These are phyloP conservation scores for Propsilocerus akamusi DNA, from an alignment of 1,140 invertebrate species.

Conservation along the genomic window DNA sequence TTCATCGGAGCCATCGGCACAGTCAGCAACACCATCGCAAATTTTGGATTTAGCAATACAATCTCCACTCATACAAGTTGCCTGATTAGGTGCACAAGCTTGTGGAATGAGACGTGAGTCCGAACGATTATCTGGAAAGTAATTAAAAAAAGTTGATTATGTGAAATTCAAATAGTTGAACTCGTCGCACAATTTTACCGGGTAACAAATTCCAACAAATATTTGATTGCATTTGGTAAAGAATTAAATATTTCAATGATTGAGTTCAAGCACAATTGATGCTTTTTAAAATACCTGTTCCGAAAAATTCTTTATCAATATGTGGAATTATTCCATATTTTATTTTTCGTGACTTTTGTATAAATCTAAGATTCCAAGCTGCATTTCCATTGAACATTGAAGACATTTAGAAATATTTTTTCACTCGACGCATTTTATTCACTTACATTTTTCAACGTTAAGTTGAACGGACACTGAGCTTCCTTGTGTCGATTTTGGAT, in stretches of 20 bases:
- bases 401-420: constrained; percentile 6
- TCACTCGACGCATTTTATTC: constrained; percentile 7
- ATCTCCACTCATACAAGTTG: constrained; percentile 77
- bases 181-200: constrained; percentile 2
- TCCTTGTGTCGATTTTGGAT: constrained; percentile 27
- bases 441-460: constrained; percentile 55
- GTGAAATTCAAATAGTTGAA: neutral
- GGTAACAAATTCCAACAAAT: neutral
- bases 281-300: constrained; percentile 15
- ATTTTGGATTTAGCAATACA: constrained; percentile 68
- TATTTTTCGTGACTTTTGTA: constrained; percentile 16
- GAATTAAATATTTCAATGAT: neutral
- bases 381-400: constrained; percentile 12
- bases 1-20: constrained; percentile 78
- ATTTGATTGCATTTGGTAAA: neutral
- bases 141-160: neutral
- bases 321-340: constrained; percentile 22
- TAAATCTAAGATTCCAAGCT: constrained; percentile 24
- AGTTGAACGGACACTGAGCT: constrained; percentile 40
- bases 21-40: constrained; percentile 68
- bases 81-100: constrained; percentile 55
- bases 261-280: neutral
- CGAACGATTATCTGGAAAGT: constrained; percentile 10
- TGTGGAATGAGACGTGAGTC: constrained; percentile 29
- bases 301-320: constrained; percentile 23